A percentile compares a stretch with the other conserved stretches of the same genome.
Evolutionary conservation across 2,113 vertebrate genomes (phyloP).

Genomic region (Psammodynastes pulverulentus): DNA sequence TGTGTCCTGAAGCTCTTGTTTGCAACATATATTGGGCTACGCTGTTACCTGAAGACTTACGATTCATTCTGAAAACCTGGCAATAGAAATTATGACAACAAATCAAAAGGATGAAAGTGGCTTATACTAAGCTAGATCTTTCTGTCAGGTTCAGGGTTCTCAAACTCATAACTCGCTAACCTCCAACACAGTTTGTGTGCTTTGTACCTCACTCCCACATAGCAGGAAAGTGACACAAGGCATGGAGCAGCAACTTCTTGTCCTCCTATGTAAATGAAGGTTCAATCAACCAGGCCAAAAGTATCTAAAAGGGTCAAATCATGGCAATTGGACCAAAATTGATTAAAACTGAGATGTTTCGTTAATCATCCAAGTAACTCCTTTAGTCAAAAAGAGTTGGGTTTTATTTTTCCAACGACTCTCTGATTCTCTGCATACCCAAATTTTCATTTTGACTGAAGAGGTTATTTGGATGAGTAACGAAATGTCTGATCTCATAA

Average conservation of each 20-base stretch:
- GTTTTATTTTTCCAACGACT: no score
- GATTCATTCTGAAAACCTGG: background rate
- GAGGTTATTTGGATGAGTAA: no score
- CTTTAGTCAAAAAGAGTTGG: no score
- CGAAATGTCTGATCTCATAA: no score
- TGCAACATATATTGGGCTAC: background rate
- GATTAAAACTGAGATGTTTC: no score
- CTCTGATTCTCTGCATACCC: no score
- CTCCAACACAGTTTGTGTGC: background rate
- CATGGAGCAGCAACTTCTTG: background rate
- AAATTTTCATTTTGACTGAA: no score
- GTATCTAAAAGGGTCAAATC: no score
- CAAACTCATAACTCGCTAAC: background rate
- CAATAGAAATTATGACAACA: background rate
- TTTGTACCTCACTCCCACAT: background rate
- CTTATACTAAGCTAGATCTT: background rate
- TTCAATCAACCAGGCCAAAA: no score
- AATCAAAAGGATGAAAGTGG: background rate
- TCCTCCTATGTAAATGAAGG: background rate
- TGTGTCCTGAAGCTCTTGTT: background rate
- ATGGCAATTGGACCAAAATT: no score
- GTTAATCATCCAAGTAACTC: no score
- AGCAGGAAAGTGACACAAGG: background rate
- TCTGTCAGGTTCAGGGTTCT: background rate
- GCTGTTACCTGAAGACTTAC: background rate